These are phyloP conservation scores for Lophura nycthemera DNA, from an alignment of 2,113 vertebrate species.

Conservation along the genomic window DNA sequence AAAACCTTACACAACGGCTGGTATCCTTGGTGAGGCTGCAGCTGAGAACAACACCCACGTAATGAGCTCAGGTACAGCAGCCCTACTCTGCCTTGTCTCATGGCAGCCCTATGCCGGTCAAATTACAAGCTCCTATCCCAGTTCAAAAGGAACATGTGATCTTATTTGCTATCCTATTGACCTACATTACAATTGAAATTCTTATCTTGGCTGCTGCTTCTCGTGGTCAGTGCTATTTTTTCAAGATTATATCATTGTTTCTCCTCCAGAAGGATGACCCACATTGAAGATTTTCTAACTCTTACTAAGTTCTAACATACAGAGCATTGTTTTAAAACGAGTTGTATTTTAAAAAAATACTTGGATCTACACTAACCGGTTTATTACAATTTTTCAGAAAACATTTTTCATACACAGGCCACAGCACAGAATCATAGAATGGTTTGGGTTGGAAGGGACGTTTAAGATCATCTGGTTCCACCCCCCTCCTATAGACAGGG, in stretches of 20 bases:
- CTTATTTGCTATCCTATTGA: neutral
- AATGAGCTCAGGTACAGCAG: neutral
- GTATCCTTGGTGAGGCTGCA: neutral
- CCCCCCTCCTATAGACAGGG: too few species aligned
- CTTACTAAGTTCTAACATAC: neutral
- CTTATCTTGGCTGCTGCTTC: neutral
- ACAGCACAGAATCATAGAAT: neutral
- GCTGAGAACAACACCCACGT: accelerated
- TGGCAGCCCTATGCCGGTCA: accelerated
- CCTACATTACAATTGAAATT: neutral
- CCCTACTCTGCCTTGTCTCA: neutral
- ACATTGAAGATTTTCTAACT: neutral
- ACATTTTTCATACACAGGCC: accelerated
- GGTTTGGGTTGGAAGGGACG: too few species aligned
- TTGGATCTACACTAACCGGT: neutral
- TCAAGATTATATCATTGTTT: neutral
- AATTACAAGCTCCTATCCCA: neutral
- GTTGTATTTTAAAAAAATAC: neutral
- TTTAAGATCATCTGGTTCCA: too few species aligned
- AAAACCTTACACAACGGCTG: neutral
- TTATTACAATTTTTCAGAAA: neutral
- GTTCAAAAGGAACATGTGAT: neutral
- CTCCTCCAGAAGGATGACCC: neutral
- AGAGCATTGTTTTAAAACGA: neutral
- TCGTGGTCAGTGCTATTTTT: neutral